phyloP scores from a whole-genome alignment of 1,140 invertebrate genomes.

The Calosoma granatense region DNA sequence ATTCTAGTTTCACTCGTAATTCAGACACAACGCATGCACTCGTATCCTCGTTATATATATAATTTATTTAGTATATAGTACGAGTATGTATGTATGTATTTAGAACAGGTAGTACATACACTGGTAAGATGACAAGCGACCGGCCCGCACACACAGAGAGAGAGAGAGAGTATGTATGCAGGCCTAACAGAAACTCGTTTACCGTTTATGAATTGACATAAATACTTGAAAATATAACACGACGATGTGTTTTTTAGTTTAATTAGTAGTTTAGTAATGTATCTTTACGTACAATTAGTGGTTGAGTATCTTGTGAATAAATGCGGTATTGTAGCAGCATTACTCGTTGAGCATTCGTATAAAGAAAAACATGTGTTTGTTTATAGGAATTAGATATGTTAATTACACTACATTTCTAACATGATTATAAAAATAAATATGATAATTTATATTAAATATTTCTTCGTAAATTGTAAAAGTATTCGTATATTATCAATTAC shows the following conservation, averaged over 20 bases:
- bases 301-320: too few species aligned
- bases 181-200: too few species aligned
- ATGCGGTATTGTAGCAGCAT: neutral
- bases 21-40: neutral
- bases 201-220: neutral
- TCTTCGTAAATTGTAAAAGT: neutral
- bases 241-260: too few species aligned
- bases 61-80: too few species aligned
- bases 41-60: too few species aligned
- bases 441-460: conserved; percentile 5
- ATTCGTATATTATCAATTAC: neutral
- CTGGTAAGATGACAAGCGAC: too few species aligned
- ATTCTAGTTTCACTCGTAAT: neutral
- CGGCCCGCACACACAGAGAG: too few species aligned
- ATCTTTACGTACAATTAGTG: too few species aligned
- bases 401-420: conserved; percentile 5
- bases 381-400: neutral
- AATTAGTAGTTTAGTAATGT: too few species aligned
- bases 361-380: neutral
- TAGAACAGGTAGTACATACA: too few species aligned
- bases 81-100: too few species aligned
- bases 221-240: neutral
- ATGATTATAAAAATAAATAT: conserved; percentile 9
- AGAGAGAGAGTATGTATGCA: too few species aligned
- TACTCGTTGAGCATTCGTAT: neutral